Evolutionary conservation across 2,888 invertebrate genomes (phyloP), one percentile per base, ranked within the genome.

Genomic region (Meandrusa payeni): DNA sequence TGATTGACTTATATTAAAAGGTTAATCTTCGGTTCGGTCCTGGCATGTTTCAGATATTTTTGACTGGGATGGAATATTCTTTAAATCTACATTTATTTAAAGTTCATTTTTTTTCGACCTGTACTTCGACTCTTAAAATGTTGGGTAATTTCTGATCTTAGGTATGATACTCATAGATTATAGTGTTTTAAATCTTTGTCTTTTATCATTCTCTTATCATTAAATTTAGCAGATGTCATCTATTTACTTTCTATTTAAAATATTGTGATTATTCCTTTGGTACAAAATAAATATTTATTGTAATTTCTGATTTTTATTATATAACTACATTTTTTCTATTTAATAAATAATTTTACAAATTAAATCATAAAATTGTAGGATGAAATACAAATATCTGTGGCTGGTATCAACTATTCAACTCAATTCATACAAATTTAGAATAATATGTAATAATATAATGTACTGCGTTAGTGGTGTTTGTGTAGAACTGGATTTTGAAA

Each of bases 231-330:
- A 66, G 59, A 69, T 68, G 64, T 71, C 59, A 64, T 57, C 50
- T 63, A 54, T 68, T 65, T 66, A 64, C 47, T 59, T 67, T 59
- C 48, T 52, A 54, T 58, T 61, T 54, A 46, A n/a, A 63, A 69
- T 67, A 68, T 47, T 43, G 64, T 71, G 65, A 69, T 69, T 66
- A 52, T 68, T 73, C 59, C 52, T 72, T 74, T 70, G 69, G 69
- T 78, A 77, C 64, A 71, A 79, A 80, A 75, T 77, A 80, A 82
- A 81, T 70, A 67, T 69, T 66, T 70, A 68, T 65, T 68, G 59
- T 57, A 58, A 58, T 48, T 48, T 42, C 1, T 42, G 40, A 29
- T 19, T 41, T 55, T 53, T 50, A 48, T 49, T 58, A 42, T 41
- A 40, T 7, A 22, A 2, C 20, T 12, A 20, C 10, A 12, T 11